A percentile compares a stretch with the other conserved stretches of the same genome.
These are phyloP conservation scores for Sabatieria punctata DNA, from an alignment of 2,888 invertebrate genomes.

Conservation along the genomic window DNA sequence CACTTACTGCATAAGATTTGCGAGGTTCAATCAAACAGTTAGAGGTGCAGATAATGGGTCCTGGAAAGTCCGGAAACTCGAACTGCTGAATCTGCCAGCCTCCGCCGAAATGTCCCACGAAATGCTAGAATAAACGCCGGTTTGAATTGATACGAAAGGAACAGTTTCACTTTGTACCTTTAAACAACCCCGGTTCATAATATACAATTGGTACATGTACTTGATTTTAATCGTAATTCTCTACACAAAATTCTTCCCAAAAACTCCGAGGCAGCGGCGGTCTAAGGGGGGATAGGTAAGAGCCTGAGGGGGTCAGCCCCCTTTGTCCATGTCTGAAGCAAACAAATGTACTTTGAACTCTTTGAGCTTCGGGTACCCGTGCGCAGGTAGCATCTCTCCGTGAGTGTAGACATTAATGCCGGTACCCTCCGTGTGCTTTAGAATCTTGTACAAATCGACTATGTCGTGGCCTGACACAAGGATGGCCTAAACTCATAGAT, in stretches of 20 bases:
- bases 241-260: no score
- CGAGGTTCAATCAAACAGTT: conserved; percentile 22
- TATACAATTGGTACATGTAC: no score
- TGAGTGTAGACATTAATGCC: conserved; percentile 23
- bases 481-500: conserved; percentile 18
- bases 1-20: conserved; percentile 13
- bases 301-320: no score
- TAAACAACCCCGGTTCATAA: no score
- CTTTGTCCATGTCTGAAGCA: no score
- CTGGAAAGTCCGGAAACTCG: conserved; percentile 20
- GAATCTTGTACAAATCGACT: conserved; percentile 16
- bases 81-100: conserved; percentile 22
- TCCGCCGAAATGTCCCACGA: conserved; percentile 21
- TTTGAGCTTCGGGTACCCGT: conserved; percentile 19
- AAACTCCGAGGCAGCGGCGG: no score
- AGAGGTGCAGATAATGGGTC: conserved; percentile 20
- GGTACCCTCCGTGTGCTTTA: conserved; percentile 14
- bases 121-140: conserved; percentile 16
- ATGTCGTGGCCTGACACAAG: conserved; percentile 22
- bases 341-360: conserved; percentile 14
- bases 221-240: no score
- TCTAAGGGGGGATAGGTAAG: no score
- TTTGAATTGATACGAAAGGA: no score
- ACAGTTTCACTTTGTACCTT: no score
- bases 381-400: conserved; percentile 23